phyloP scores from a whole-genome alignment of 2,797 vertebrate species.

The Clarias fuscus region DNA sequence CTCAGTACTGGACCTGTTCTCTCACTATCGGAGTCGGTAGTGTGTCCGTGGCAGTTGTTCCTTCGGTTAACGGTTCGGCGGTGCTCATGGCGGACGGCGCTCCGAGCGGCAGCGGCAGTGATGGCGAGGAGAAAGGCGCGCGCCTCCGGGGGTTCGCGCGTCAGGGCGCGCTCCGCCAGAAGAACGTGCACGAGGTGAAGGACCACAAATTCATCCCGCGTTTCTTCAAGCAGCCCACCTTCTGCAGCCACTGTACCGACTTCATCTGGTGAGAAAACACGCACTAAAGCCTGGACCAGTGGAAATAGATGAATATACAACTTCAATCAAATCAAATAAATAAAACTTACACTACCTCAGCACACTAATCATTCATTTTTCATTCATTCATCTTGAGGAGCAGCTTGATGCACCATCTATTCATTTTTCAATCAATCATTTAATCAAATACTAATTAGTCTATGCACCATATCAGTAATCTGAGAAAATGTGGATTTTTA shows the following conservation, averaged over 20 bases:
- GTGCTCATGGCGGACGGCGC: constrained; percentile 65
- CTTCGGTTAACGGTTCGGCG: constrained; percentile 23
- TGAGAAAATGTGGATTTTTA: not conserved
- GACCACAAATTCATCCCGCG: constrained; percentile 92
- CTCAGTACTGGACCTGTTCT: not conserved
- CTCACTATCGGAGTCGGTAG: not conserved
- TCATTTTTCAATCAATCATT: not conserved
- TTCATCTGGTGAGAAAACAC: constrained; percentile 87
- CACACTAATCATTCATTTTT: not conserved
- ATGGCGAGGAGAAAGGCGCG: constrained; percentile 79
- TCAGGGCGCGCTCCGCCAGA: constrained; percentile 91
- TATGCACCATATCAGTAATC: too few relatives aligned
- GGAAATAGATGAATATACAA: too few relatives aligned
- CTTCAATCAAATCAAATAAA: not conserved
- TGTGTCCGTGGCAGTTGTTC: constrained; percentile 3
- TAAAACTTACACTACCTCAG: not conserved
- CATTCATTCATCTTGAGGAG: not conserved
- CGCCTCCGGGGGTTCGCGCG: constrained; percentile 83
- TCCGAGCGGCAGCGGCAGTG: constrained; percentile 65
- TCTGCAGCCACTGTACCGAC: constrained; percentile 97
- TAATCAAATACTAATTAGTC: not conserved
- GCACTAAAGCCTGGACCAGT: not conserved
- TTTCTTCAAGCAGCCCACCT: constrained; percentile 95
- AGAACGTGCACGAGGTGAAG: constrained; percentile 95
- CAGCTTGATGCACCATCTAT: not conserved